Percentiles rank a stretch among this genome's conserved stretches.
Evolutionary conservation across 2,888 invertebrate species (phyloP).

Genomic region (Blera fallax): DNA sequence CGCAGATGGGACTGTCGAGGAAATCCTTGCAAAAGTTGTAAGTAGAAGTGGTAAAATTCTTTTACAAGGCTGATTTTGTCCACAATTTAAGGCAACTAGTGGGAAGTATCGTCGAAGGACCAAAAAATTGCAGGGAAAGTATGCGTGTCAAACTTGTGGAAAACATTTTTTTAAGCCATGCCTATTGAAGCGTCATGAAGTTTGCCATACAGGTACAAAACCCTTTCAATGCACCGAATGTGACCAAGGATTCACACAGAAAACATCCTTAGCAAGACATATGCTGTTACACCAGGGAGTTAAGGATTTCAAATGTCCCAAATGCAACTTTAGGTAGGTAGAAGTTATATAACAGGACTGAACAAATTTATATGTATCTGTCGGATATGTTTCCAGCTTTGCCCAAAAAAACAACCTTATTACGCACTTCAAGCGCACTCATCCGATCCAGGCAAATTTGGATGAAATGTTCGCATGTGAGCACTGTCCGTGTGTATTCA

Average conservation of each 20-base stretch:
- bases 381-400: constrained; percentile 58
- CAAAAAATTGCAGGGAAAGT: constrained; percentile 34
- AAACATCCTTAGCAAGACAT: constrained; percentile 75
- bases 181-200: constrained; percentile 74
- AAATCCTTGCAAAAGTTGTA: constrained; percentile 45
- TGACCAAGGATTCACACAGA: constrained; percentile 74
- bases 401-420: constrained; percentile 72
- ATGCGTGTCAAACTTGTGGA: constrained; percentile 66
- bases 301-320: constrained; percentile 73
- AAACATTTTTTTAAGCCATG: constrained; percentile 75
- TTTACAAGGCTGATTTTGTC: constrained; percentile 66
- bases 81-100: constrained; percentile 19
- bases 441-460: constrained; percentile 23
- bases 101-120: constrained; percentile 40
- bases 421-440: constrained; percentile 67
- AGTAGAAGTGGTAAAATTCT: not conserved
- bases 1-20: constrained; percentile 39
- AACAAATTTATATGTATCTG: too few relatives aligned
- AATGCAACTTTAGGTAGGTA: constrained; percentile 74
- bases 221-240: constrained; percentile 74
- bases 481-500: constrained; percentile 73
- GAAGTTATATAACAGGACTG: too few relatives aligned
- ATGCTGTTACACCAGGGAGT: constrained; percentile 71
- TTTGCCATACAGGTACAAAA: constrained; percentile 74
- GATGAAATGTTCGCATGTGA: constrained; percentile 68